A percentile compares a stretch with the other conserved stretches of the same genome.
These are phyloP conservation scores for Parambassis ranga DNA, from an alignment of 2,797 vertebrate species.

Conservation along the genomic window DNA sequence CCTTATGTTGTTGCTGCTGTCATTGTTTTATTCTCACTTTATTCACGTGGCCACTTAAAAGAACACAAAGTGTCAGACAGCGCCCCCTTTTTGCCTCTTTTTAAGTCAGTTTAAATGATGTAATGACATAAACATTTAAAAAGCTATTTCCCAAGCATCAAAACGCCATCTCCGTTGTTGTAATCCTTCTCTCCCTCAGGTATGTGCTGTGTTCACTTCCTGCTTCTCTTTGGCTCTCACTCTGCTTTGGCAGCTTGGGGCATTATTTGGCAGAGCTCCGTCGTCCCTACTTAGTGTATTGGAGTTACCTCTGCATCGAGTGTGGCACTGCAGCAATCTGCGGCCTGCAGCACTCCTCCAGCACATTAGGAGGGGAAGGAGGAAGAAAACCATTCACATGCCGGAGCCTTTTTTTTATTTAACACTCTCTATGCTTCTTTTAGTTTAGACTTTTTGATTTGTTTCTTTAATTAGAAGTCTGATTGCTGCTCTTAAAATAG, in stretches of 20 bases:
- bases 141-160: too few relatives aligned
- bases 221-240: conserved; percentile 21
- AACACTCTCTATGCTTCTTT: not conserved
- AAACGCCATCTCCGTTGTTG: too few relatives aligned
- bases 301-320: conserved; percentile 35
- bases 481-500: not conserved
- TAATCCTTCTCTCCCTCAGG: not conserved
- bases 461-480: not conserved
- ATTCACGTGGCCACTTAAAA: too few relatives aligned
- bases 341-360: conserved; percentile 24
- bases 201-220: conserved; percentile 8
- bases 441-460: not conserved
- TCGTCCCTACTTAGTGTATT: conserved; percentile 32
- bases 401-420: not conserved
- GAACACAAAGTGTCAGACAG: too few relatives aligned
- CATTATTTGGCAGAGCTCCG: conserved; percentile 45
- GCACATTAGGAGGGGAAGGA: not conserved
- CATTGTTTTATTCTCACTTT: too few relatives aligned
- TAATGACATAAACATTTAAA: too few relatives aligned
- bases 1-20: too few relatives aligned
- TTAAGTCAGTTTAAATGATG: too few relatives aligned
- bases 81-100: too few relatives aligned
- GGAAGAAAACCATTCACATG: not conserved
- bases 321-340: conserved; percentile 54
- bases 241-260: conserved; percentile 25